Evolutionary conservation across 2,113 vertebrate genomes (phyloP).

Genomic region (Scytalopus superciliaris): DNA sequence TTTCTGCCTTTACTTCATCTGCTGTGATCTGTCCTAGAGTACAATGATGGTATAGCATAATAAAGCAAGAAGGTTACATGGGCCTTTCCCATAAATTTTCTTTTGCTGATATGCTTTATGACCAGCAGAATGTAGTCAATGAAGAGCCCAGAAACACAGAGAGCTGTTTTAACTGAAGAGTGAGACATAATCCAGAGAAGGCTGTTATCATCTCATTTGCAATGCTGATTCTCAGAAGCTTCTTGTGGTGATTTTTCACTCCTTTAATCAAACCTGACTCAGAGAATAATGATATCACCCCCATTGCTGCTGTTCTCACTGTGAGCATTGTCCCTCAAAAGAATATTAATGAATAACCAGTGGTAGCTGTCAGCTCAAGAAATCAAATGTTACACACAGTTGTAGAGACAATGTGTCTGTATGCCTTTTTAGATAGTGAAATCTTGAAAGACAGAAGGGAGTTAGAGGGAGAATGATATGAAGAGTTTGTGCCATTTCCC

Average conservation of each 20-base stretch:
- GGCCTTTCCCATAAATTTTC: background rate
- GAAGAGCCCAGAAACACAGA: background rate
- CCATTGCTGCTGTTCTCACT: background rate
- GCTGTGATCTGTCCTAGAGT: background rate
- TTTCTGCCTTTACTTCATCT: background rate
- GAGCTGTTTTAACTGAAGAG: background rate
- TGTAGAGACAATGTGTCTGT: background rate
- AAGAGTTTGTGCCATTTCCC: background rate
- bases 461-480: background rate
- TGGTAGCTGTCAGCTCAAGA: background rate
- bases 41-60: background rate
- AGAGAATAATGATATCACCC: conserved; percentile 5
- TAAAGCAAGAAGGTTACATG: background rate
- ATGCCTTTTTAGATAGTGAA: background rate
- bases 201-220: background rate
- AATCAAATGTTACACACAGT: background rate
- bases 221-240: conserved; percentile 14
- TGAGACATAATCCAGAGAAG: background rate
- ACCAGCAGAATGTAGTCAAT: background rate
- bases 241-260: conserved; percentile 9
- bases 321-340: background rate
- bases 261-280: conserved; percentile 42
- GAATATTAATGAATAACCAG: background rate
- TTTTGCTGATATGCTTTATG: background rate
- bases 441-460: background rate